Conservation (phyloP, 2,113 vertebrate genomes). For the Thunnus thynnus region DNA sequence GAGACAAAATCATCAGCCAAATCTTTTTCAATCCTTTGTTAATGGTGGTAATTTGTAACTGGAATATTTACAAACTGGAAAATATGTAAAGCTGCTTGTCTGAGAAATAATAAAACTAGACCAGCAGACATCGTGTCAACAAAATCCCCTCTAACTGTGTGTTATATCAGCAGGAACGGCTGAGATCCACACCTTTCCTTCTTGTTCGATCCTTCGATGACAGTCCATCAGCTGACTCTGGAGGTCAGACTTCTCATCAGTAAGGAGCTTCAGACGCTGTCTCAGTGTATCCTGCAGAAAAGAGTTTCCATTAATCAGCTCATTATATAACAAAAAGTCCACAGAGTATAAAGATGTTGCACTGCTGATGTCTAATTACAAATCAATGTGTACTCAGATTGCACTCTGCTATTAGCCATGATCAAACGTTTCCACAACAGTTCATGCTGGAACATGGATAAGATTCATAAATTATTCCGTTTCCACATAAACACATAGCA, state of each 20-base stretch:
- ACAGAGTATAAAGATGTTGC: not conserved
- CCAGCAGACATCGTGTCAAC: slow-evolving; percentile 9
- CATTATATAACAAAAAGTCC: slow-evolving; percentile 6
- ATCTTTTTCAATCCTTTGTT: slow-evolving; percentile 48
- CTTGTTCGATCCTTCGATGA: slow-evolving; percentile 86
- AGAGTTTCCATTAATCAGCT: slow-evolving; percentile 17
- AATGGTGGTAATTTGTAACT: slow-evolving; percentile 35
- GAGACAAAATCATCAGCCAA: slow-evolving; percentile 32
- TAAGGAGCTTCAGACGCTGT: slow-evolving; percentile 85
- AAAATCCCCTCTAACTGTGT: not conserved
- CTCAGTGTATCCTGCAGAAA: slow-evolving; percentile 85
- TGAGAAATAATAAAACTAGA: slow-evolving; percentile 32
- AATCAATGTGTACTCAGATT: slow-evolving; percentile 24
- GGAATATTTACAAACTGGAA: slow-evolving; percentile 10
- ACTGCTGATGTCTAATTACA: slow-evolving; percentile 31
- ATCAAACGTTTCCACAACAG: slow-evolving; percentile 27
- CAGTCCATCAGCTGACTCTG: slow-evolving; percentile 88
- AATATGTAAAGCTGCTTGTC: slow-evolving; percentile 43
- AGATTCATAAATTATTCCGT: slow-evolving; percentile 43
- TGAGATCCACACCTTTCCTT: slow-evolving; percentile 87
- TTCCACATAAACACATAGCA: slow-evolving; percentile 17
- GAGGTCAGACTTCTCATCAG: slow-evolving; percentile 85
- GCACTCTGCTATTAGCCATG: not conserved
- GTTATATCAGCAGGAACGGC: not conserved
- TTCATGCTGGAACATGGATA: slow-evolving; percentile 42